These are phyloP conservation scores for Eurosta solidaginis DNA, from an alignment of 1,140 invertebrate species.

Conservation along the genomic window DNA sequence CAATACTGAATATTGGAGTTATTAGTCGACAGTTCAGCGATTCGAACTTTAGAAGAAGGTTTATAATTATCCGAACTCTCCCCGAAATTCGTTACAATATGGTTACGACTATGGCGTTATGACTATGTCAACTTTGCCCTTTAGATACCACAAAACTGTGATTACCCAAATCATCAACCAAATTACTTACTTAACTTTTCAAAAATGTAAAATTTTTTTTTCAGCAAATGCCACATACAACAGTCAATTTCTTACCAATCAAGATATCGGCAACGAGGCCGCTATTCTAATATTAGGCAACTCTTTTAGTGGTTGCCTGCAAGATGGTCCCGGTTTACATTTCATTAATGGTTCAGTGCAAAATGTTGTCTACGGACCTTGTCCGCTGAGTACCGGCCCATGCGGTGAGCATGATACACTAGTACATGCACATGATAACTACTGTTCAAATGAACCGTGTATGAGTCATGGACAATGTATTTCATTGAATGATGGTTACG, in stretches of 20 bases:
- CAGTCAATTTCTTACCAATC: constrained; percentile 71
- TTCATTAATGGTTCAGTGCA: constrained; percentile 71
- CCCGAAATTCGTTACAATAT: too few species aligned
- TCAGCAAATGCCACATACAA: constrained; percentile 80
- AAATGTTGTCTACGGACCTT: constrained; percentile 74
- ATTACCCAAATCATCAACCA: too few species aligned
- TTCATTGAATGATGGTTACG: constrained; percentile 73
- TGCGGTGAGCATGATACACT: constrained; percentile 69
- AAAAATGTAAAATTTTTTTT: constrained; percentile 2
- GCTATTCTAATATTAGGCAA: constrained; percentile 75
- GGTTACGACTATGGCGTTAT: too few species aligned
- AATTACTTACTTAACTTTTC: not conserved
- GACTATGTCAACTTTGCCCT: too few species aligned
- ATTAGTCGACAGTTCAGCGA: too few species aligned
- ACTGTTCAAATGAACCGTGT: constrained; percentile 79
- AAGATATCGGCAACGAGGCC: constrained; percentile 68
- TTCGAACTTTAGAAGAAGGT: too few species aligned
- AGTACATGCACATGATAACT: constrained; percentile 66
- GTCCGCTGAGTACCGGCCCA: constrained; percentile 71
- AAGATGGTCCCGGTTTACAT: constrained; percentile 80
- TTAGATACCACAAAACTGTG: too few species aligned
- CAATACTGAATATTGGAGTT: too few species aligned
- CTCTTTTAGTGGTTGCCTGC: constrained; percentile 79
- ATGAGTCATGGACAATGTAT: constrained; percentile 79
- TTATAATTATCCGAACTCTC: too few species aligned